Evolutionary conservation across 2,888 invertebrate species (phyloP).

Genomic region (Lordiphosa fenestrarum): DNA sequence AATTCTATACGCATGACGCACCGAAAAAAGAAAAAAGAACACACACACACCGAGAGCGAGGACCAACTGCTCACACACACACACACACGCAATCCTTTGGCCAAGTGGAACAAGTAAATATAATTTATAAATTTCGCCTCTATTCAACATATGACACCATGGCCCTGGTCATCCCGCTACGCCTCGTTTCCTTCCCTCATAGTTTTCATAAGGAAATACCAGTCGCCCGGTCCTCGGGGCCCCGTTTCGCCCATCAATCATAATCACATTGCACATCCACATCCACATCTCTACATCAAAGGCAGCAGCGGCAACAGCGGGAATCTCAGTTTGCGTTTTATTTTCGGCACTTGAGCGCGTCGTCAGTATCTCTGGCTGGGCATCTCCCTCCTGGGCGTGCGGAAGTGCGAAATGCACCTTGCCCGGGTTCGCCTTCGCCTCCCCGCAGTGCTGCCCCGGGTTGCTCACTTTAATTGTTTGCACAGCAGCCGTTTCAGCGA

Average conservation of each 20-base stretch:
- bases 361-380: conserved; percentile 18
- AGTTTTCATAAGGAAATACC: conserved; percentile 1
- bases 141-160: conserved; percentile 43
- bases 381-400: conserved; percentile 33
- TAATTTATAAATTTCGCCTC: conserved; percentile 67
- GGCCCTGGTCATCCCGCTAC: conserved; percentile 10
- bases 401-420: conserved; percentile 59
- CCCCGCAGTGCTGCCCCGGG: conserved; percentile 14
- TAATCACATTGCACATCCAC: conserved; percentile 41
- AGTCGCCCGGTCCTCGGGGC: conserved; percentile 11
- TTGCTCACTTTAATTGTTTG: conserved; percentile 61
- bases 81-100: conserved; percentile 18
- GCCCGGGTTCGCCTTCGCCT: conserved; percentile 29
- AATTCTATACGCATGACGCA: conserved; percentile 71
- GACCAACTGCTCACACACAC: no score
- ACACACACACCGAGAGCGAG: no score
- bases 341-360: conserved; percentile 55
- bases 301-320: conserved; percentile 26
- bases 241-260: conserved; percentile 66
- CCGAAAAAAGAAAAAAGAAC: conserved; percentile 32
- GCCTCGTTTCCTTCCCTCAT: conserved; percentile 12
- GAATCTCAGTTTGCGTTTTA: conserved; percentile 49
- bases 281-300: conserved; percentile 39
- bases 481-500: conserved; percentile 51
- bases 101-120: conserved; percentile 61